A percentile compares a stretch with the other conserved stretches of the same genome.
Conservation (phyloP, 2,113 vertebrate genomes). For the Anser cygnoides region DNA sequence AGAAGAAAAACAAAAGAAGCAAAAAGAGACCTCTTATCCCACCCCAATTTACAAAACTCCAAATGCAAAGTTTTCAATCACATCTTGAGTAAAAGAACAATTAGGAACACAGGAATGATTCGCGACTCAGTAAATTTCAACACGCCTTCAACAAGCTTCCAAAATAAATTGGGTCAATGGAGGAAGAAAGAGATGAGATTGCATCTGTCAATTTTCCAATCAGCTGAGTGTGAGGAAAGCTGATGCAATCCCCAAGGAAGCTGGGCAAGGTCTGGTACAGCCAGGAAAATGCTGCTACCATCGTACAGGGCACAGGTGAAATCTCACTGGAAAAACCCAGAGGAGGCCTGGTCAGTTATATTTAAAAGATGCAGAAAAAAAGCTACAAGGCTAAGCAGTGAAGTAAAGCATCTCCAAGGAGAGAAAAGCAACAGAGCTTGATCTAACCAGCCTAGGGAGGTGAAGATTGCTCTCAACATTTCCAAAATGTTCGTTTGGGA, state of each 20-base stretch:
- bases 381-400: neutral
- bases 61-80: neutral
- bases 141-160: neutral
- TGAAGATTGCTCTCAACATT: neutral
- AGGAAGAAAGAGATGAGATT: neutral
- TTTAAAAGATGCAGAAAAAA: neutral
- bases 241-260: slow-evolving; percentile 35
- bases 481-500: neutral
- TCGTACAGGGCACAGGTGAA: neutral
- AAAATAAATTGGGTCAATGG: neutral
- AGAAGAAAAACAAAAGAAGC: neutral
- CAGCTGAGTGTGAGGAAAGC: neutral
- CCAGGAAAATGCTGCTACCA: neutral
- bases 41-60: neutral
- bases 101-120: neutral
- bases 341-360: neutral
- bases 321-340: neutral
- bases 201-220: neutral
- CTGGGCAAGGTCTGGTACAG: neutral
- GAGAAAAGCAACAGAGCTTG: neutral
- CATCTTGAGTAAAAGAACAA: neutral
- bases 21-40: neutral
- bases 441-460: rapidly evolving
- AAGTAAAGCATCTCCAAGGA: neutral
- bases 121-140: neutral